Base-by-base conservation (phyloP, 2,888 invertebrate species). In the Apeira syringaria region DNA sequence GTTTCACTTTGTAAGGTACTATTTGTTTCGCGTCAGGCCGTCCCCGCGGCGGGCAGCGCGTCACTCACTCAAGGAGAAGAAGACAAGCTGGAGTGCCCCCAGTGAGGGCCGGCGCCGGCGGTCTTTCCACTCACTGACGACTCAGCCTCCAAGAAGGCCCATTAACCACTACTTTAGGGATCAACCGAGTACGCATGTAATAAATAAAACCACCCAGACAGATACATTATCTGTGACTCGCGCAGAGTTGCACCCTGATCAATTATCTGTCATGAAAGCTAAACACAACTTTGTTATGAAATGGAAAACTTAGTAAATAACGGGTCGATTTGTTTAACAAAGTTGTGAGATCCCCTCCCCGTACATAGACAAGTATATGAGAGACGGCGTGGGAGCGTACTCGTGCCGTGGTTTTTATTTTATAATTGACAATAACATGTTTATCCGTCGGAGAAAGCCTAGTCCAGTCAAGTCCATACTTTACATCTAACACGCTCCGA, bases 201-300 rank as follows among this genome's bases (percentile, higher is more conserved):
- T 87, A 88, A 88, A 87, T 88, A 87, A 87, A 82, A 80, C 78
- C 76, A 75, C 79, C 74, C 84, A 87, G 86, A 86, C 85, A 86
- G 84, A 88, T 87, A 87, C 87, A 87, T 88, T 87, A 87, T 85
- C 82, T 87, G 87, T 85, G 87, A 85, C 85, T 88, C 73, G 76
- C 74, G 72, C 78, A 79, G 74, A 78, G 82, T 76, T 73, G 80
- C 79, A 74, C 35, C 75, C 72, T 85, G 85, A 88, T 85, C 86
- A 87, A 88, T 87, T 84, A 79, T 80, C 81, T 82, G 85, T 85
- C 87, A 85, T 85, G 86, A 81, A 80, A 80, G 79, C 79, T 78
- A 78, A 83, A 86, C 83, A 82, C 81, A 84, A 85, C 84, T 82
- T 86, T 82, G 77, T 78, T 76, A 71, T 63, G 74, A 79, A 81